These are phyloP conservation scores for Radopholus similis DNA, from an alignment of 1,140 invertebrate genomes.

Conservation along the genomic window DNA sequence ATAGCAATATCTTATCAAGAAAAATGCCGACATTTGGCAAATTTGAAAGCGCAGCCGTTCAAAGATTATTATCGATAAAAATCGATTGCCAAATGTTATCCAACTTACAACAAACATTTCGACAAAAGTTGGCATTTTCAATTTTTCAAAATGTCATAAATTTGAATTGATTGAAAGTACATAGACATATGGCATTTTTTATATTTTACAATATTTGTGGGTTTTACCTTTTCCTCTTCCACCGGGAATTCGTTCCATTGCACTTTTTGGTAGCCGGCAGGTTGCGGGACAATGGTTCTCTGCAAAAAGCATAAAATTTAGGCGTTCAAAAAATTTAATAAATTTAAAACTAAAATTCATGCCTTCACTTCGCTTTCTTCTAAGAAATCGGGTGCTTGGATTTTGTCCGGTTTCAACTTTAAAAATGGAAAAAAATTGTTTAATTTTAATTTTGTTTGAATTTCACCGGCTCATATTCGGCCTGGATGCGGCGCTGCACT, in stretches of 20 bases:
- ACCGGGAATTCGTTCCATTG: conserved; percentile 45
- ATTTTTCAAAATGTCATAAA: too few species aligned
- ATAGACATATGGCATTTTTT: too few species aligned
- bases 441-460: neutral
- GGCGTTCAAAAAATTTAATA: neutral
- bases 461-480: conserved; percentile 23
- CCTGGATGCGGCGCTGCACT: conserved; percentile 29
- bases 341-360: conserved; percentile 17
- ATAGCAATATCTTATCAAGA: too few species aligned
- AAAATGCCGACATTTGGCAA: too few species aligned
- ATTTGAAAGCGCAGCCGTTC: too few species aligned
- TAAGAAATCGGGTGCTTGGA: conserved; percentile 35
- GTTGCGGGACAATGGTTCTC: conserved; percentile 39
- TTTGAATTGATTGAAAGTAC: too few species aligned
- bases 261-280: conserved; percentile 26
- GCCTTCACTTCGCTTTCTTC: conserved; percentile 29
- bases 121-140: too few species aligned
- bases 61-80: too few species aligned
- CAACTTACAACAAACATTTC: too few species aligned
- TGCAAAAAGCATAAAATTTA: conserved; percentile 20
- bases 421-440: conserved; percentile 19
- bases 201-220: too few species aligned
- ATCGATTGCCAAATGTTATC: too few species aligned
- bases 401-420: conserved; percentile 26
- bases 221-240: conserved; percentile 32